Evolutionary conservation across 2,113 vertebrate genomes (phyloP), one percentile per base, ranked within the genome.

Genomic region (Clupea harengus): DNA sequence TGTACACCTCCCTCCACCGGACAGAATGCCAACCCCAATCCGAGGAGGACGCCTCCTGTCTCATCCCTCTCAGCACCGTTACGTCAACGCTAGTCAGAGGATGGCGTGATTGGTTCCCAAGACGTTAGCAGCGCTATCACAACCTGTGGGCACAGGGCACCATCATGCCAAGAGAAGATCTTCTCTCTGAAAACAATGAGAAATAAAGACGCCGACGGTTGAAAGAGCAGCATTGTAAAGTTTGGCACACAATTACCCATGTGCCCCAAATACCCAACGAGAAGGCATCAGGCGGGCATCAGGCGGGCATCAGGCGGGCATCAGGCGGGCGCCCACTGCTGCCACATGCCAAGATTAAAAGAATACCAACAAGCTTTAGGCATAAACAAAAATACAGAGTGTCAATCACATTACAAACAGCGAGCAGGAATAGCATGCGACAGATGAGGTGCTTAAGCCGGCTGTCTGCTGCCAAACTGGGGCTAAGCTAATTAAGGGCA

Each of bases 251-350:
- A 60, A 60, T 22, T 6, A 20, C 18, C 28, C 28, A 4, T 39
- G 72, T 15, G 28, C 3, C 72, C 72, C 10, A 78, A 10, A 44
- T 13, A 78, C 28, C 28, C 28, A 78, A 0, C 1, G 11, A 39
- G 72, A 28, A 44, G 72, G 72, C 72, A 78, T 28, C 72, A 78
- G 72, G 15, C 32, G 28, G 28, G 72, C 72, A 39, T 39, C 39
- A 39, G 39, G 72, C 67, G 39, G 67, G 67, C 67, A 75, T 28
- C 67, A 75, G 67, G 67, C 67, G 39, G 72, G 72, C 72, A 78
- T 28, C 72, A 78, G 72, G 15, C 32, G 28, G 28, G 72, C 72
- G 11, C 72, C 72, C 32, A 78, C 72, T 6, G 17, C 13, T 32
- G 15, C 13, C 32, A 4, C 15, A 32, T 78, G 28, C 72, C 72